These are phyloP conservation scores for Pseudochirops cupreus DNA, from an alignment of 2,797 vertebrate genomes.

Conservation along the genomic window DNA sequence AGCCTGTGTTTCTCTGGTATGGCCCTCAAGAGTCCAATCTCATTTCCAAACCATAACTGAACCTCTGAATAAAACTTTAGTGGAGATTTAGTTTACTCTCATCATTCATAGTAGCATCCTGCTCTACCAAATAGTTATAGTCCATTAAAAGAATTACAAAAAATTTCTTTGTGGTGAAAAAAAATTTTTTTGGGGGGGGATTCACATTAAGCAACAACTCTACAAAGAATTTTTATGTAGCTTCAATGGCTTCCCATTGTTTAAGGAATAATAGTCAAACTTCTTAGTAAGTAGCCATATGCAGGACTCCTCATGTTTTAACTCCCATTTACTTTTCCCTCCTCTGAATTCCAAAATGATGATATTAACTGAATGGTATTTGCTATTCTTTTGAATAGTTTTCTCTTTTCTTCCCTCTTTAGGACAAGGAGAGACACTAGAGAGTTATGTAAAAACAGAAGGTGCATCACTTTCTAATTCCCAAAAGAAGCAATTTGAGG, in stretches of 20 bases:
- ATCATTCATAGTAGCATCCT: neutral
- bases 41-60: neutral
- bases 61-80: neutral
- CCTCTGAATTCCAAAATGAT: neutral
- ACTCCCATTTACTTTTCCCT: neutral
- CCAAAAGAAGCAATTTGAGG: conserved; percentile 63
- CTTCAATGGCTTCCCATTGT: neutral
- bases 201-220: neutral
- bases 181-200: neutral
- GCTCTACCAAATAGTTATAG: neutral
- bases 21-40: neutral
- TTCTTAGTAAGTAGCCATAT: neutral
- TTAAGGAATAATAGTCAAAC: neutral
- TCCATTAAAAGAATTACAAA: neutral
- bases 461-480: conserved; percentile 84
- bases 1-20: neutral
- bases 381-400: too few species aligned
- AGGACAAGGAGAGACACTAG: conserved; percentile 82
- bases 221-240: neutral
- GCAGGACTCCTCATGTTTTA: neutral
- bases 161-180: neutral
- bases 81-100: neutral
- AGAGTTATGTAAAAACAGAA: conserved; percentile 84
- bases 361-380: neutral
- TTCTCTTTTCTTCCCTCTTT: neutral